Evolutionary conservation across 2,888 invertebrate species (phyloP), one percentile per base, ranked within the genome.

Genomic region (Drepanosiphum platanoidis): DNA sequence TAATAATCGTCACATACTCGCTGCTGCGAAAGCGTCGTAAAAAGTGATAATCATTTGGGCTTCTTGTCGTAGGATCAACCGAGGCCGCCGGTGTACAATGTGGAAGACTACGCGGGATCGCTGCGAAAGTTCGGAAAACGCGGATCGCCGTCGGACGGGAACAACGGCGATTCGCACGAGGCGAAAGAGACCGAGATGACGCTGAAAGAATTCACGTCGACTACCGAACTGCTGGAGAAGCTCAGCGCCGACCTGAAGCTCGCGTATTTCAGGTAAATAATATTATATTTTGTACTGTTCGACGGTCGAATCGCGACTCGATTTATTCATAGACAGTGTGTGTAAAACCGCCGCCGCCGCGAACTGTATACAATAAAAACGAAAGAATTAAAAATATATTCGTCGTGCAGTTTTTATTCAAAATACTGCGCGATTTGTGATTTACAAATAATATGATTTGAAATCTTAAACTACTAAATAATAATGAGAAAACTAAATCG

Each of bases 81-180:
- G 88, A 94, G 95, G 70, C 96, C 96, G 46, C 96, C 96, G 0
- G 94, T 96, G 30, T 96, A 96, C 91, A 96, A 96, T 89, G 94
- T 96, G 0, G 96, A 97, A 89, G 96, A 96, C 90, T 97, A 96
- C 89, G 94, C 94, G 5, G 91, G 93, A 5, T 94, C 95, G 0
- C 90, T 96, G 87, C 93, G 94, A 89, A 95, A 95, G 92, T 95
- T 95, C 93, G 86, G 81, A 4, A 86, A 82, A 64, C 78, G 86
- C n/a, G 84, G 86, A 22, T 79, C 74, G n/a, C 34, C 82, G 75
- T 27, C 84, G 2, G 58, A 64, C n/a, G 77, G 75, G 30, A 78
- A 87, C 82, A 32, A 52, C 22, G 75, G 71, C 9, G 39, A 42
- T 74, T 68, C 80, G 18, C 4, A 58, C 11, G 68, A 52, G 2